Conservation (phyloP, 2,113 vertebrate species). For the Prunella himalayana region DNA sequence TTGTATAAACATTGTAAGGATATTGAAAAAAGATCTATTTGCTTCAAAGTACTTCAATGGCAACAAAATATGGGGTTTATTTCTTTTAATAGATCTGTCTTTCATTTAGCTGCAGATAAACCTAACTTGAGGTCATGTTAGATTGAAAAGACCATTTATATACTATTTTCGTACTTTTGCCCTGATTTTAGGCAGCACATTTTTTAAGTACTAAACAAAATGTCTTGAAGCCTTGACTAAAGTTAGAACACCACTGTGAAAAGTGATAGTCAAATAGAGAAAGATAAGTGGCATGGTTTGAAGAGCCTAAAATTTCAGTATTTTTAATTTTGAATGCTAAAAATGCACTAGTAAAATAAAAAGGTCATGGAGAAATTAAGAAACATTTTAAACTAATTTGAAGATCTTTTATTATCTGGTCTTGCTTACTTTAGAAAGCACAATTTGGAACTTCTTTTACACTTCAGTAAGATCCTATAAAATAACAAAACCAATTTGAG, state of each 20-base stretch:
- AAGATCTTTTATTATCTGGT: not conserved
- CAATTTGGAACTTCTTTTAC: not conserved
- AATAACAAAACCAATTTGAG: not conserved
- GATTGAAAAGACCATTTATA: not conserved
- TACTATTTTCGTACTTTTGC: not conserved
- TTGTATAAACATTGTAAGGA: not conserved
- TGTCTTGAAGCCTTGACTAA: not conserved
- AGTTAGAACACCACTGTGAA: not conserved
- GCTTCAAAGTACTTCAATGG: not conserved
- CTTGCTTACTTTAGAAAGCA: not conserved
- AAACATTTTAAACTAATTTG: not conserved
- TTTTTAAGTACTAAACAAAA: not conserved
- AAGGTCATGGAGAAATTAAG: not conserved
- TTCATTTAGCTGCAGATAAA: not conserved
- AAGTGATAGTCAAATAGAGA: not conserved
- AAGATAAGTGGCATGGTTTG: not conserved
- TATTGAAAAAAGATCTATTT: not conserved
- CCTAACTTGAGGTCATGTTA: not conserved
- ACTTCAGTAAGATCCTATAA: not conserved
- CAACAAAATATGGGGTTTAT: not conserved
- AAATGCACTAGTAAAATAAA: not conserved
- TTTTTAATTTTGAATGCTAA: not conserved
- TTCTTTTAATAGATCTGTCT: not conserved
- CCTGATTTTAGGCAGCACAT: not conserved
- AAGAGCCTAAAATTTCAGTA: not conserved